phyloP scores from a whole-genome alignment of 2,113 vertebrate genomes.

The Gobiocypris rarus region DNA sequence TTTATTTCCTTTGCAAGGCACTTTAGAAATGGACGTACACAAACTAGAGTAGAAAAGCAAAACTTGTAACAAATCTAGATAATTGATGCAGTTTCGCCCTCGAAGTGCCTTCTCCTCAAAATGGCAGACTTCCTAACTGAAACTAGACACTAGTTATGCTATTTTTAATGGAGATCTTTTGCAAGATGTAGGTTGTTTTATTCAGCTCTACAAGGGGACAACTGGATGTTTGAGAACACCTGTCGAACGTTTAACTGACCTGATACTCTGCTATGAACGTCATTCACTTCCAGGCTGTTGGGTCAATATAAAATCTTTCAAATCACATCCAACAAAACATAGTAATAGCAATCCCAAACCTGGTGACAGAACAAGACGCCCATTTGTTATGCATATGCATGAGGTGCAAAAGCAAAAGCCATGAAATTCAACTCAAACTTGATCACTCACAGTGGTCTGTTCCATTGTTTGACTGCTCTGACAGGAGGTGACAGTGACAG shows the following conservation, averaged over 20 bases:
- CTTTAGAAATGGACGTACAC: constrained; percentile 15
- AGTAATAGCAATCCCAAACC: not conserved
- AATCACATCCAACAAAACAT: not conserved
- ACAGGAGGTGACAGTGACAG: constrained; percentile 22
- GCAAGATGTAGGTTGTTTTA: not conserved
- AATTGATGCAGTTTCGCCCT: constrained; percentile 45
- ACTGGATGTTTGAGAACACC: not conserved
- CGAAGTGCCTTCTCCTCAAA: constrained; percentile 8
- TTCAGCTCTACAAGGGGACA: not conserved
- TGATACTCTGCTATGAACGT: not conserved
- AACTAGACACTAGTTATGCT: not conserved
- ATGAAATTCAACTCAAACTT: constrained; percentile 6
- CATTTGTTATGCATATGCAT: not conserved
- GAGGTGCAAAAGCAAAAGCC: constrained; percentile 7
- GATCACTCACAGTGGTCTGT: constrained; percentile 42
- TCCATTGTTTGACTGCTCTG: constrained; percentile 42
- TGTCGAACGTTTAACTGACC: constrained; percentile 42
- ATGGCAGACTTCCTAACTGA: constrained; percentile 26
- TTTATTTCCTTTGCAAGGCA: constrained; percentile 72
- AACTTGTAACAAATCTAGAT: not conserved
- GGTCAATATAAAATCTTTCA: not conserved
- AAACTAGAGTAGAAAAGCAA: not conserved
- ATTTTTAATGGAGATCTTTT: constrained; percentile 4
- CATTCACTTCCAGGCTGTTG: constrained; percentile 1
- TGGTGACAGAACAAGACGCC: not conserved